Evolutionary conservation across 2,888 invertebrate genomes (phyloP), one percentile per base, ranked within the genome.

Genomic region (Troilus luridus): DNA sequence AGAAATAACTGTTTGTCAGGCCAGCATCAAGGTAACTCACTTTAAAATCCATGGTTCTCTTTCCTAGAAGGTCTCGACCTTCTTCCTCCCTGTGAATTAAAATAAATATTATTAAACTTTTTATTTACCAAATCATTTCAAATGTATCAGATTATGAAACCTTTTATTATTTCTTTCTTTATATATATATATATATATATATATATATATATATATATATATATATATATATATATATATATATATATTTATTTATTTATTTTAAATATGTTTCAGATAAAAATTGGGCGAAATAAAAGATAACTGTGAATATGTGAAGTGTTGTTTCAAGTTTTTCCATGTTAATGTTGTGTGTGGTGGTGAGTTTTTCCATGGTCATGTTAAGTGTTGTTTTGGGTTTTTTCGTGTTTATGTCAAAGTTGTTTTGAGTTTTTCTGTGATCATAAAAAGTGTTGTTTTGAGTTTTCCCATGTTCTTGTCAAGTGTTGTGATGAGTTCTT

Each of bases 21-120:
- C 98, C 98, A 0, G 98, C 98, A 94, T 98, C 98, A 93, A 99
- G 95, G 95, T 99, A 99, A 94, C 99, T 99, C 91, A 98, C 98
- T 96, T 99, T 99, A 95, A 99, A 99, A 95, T 99, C 99, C 98
- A 99, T 99, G 11, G 99, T 99, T 93, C 99, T 96, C 94, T 99
- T 99, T 64, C 99, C 99, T 89, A 99, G 95, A 92, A 99, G 95
- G 94, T 99, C 99, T 92, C 98, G 96, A 19, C 99, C 99, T 95
- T 99, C 99, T 94, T 99, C 99, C 94, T 99, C 99, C 96, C 98
- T 98, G 94, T 72, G 95, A 94, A 91, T 54, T n/a, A 85, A 85
- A 11, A 12, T 14, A 77, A 27, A 77, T 8, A n/a, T 64, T n/a
- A 64, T 64, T 21, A 21, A 21, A 21, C 8, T 64, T 21, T n/a